Conservation (phyloP, 2,888 invertebrate species). For the Uropetala carovei region DNA sequence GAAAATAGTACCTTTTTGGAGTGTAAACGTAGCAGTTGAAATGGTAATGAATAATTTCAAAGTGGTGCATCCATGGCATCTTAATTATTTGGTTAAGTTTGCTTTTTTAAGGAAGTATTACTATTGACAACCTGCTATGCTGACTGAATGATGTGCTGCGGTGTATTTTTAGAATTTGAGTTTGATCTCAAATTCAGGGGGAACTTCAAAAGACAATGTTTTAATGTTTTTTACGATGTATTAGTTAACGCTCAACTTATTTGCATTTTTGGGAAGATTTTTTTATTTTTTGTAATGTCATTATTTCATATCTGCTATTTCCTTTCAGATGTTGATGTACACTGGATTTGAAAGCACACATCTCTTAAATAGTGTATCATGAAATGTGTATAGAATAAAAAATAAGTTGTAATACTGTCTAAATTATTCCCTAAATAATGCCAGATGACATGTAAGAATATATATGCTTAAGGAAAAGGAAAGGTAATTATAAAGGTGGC, state of each 20-base stretch:
- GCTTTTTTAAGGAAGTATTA: constrained; percentile 37
- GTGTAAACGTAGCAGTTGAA: background rate
- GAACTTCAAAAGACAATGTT: constrained; percentile 9
- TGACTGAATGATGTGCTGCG: constrained; percentile 43
- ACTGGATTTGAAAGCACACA: constrained; percentile 59
- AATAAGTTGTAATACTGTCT: constrained; percentile 25
- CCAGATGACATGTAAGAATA: too few relatives aligned
- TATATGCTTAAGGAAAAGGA: background rate
- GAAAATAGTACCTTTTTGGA: background rate
- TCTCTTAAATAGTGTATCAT: constrained; percentile 60
- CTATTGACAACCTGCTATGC: background rate
- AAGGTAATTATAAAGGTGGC: too few relatives aligned
- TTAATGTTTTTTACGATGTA: constrained; percentile 31
- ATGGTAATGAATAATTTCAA: background rate
- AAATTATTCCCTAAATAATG: background rate
- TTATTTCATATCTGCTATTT: constrained; percentile 39
- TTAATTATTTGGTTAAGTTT: background rate
- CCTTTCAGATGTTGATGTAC: constrained; percentile 48
- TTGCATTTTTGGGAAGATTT: constrained; percentile 54
- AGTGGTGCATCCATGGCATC: background rate
- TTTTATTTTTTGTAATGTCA: constrained; percentile 23
- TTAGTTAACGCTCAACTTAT: constrained; percentile 58
- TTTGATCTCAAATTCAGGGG: constrained; percentile 2
- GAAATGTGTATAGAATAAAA: constrained; percentile 61
- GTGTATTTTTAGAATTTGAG: background rate